phyloP scores from a whole-genome alignment of 1,140 invertebrate genomes.

The Diorhabda sublineata region DNA sequence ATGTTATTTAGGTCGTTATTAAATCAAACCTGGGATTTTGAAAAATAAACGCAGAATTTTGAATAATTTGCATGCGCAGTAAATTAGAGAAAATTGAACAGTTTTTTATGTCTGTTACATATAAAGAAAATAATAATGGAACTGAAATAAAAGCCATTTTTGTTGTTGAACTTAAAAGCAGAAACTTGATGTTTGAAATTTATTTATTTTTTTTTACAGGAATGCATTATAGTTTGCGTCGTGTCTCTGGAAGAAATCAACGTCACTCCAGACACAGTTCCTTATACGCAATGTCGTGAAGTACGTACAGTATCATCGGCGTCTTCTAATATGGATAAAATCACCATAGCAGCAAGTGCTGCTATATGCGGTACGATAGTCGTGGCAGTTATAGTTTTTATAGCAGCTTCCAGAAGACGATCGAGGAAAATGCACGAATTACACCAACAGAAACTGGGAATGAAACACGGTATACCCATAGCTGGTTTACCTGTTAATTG shows the following conservation, averaged over 20 bases:
- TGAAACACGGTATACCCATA: conserved; percentile 60
- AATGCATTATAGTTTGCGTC: conserved; percentile 89
- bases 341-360: conserved; percentile 87
- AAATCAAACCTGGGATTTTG: no score
- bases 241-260: conserved; percentile 83
- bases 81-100: no score
- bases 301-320: conserved; percentile 76
- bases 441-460: conserved; percentile 59
- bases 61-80: no score
- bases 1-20: no score
- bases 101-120: no score
- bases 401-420: conserved; percentile 70
- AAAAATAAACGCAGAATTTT: no score
- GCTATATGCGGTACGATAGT: conserved; percentile 92
- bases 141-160: no score
- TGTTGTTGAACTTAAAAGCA: no score
- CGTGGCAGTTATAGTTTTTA: conserved; percentile 80
- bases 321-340: conserved; percentile 87
- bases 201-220: conserved; percentile 52
- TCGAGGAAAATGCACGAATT: conserved; percentile 71
- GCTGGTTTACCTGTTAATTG: conserved; percentile 68
- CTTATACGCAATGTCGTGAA: conserved; percentile 82
- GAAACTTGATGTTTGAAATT: no score
- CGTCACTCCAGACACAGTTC: conserved; percentile 79
- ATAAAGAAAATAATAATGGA: no score